Evolutionary conservation across 2,888 invertebrate species (phyloP).

Genomic region (Perithous albicinctus): DNA sequence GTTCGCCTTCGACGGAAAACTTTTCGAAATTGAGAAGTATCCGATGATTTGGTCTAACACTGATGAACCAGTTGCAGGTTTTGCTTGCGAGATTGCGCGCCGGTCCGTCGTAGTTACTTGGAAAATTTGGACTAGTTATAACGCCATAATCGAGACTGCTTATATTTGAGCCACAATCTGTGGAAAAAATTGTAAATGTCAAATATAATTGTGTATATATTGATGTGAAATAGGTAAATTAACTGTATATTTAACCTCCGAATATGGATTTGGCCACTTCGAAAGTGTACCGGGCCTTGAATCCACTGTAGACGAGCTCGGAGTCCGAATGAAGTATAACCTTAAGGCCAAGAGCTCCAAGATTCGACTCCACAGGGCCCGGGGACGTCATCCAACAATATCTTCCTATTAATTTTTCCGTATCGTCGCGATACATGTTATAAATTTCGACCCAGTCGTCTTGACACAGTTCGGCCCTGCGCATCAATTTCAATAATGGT

Average conservation of each 20-base stretch:
- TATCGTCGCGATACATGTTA: conserved; percentile 93
- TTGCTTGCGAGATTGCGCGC: conserved; percentile 92
- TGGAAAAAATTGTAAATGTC: conserved; percentile 42
- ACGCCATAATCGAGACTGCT: conserved; percentile 93
- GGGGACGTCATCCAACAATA: conserved; percentile 97
- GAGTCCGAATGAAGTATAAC: conserved; percentile 95
- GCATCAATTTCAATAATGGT: conserved; percentile 48
- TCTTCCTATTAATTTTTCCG: conserved; percentile 94
- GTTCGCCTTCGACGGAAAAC: conserved; percentile 97
- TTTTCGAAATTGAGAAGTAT: conserved; percentile 96
- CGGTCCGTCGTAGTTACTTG: conserved; percentile 95
- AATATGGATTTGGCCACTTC: conserved; percentile 95
- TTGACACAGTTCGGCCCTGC: conserved; percentile 91
- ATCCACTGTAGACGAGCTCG: conserved; percentile 96
- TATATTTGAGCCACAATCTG: conserved; percentile 96
- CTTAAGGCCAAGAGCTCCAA: conserved; percentile 94
- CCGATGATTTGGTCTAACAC: conserved; percentile 93
- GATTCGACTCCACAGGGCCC: conserved; percentile 97
- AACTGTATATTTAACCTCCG: conserved; percentile 86
- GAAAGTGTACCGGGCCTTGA: conserved; percentile 98
- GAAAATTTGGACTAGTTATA: conserved; percentile 96
- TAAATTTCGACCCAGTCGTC: conserved; percentile 98
- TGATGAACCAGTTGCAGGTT: conserved; percentile 98
- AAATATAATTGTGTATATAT: not conserved
- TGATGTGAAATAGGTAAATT: not conserved